Evolutionary conservation across 2,888 invertebrate species (phyloP), one percentile per base, ranked within the genome.

Genomic region (Tenthredo distinguenda): DNA sequence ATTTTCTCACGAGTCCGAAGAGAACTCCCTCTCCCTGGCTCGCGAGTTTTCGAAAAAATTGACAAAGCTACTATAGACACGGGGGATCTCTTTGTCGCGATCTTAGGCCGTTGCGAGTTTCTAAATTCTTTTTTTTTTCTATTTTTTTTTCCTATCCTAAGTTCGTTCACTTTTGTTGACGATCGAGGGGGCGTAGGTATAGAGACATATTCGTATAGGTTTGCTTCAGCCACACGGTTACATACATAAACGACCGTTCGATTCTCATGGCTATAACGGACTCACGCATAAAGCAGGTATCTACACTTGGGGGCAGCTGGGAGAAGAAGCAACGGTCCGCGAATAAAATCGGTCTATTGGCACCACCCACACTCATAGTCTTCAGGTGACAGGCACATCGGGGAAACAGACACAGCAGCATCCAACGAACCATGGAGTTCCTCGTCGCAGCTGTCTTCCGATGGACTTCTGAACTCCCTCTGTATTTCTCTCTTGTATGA

Each of bases 321-420:
- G 3, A 15, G 40, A 9, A n/a, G 43, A 68, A 62, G 68, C 43
- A 83, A 55, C 83, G 31, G 83, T 47, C 68, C 83, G 83, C 83
- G 83, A 83, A 83, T 83, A 68, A 83, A 68, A 83, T 83, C 68
- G 81, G 7, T 83, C 68, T 40, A 68, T 83, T 34, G 47, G 83
- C 10, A 83, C 50, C 83, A 83, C 83, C 83, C 83, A 71, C 83
- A 43, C 83, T 40, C n/a, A 50, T 18, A 37, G 71, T 83, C 68
- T 68, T 83, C 83, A 15, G 83, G 68, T 83, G 83, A 83, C 83
- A 81, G 81, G 40, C 37, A 37, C 62, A 15, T 81, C 81, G 31
- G 34, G 40, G 26, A 62, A 81, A 62, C 37, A 50, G 72, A 40
- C 43, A n/a, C 84, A 55, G 4, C 50, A 55, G 65, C 47, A 79